Evolutionary conservation across 2,113 vertebrate genomes (phyloP).

Genomic region (Lepisosteus osseus): DNA sequence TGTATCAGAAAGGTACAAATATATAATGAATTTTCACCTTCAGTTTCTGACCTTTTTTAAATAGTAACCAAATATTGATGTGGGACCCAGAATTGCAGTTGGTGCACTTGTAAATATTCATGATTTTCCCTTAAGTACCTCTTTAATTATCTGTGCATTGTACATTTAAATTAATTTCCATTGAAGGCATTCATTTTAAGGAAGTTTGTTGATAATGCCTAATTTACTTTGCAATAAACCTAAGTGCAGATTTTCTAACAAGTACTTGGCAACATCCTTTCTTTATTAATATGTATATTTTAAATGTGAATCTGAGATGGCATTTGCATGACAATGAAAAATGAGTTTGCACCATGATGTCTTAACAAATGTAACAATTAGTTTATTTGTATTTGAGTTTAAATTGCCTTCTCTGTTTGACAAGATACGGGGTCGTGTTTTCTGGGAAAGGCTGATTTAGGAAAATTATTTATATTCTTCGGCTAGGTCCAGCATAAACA

Average conservation of each 20-base stretch:
- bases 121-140: slow-evolving; percentile 23
- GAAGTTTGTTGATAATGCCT: not conserved
- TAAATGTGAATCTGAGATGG: slow-evolving; percentile 10
- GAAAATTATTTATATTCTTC: not conserved
- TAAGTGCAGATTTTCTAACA: slow-evolving; percentile 1
- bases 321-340: slow-evolving; percentile 18
- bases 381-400: not conserved
- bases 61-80: too few relatives aligned
- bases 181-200: slow-evolving; percentile 12
- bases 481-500: too few relatives aligned
- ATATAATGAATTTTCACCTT: too few relatives aligned
- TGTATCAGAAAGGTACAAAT: too few relatives aligned
- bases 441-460: not conserved
- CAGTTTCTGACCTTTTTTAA: too few relatives aligned
- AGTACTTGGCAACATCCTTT: not conserved
- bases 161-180: slow-evolving; percentile 18
- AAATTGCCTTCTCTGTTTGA: not conserved
- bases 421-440: not conserved
- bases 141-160: slow-evolving; percentile 22
- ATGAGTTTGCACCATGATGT: not conserved
- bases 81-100: too few relatives aligned
- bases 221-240: slow-evolving; percentile 9
- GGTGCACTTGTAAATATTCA: slow-evolving; percentile 29
- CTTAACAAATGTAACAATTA: not conserved
- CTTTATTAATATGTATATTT: slow-evolving; percentile 16